Evolutionary conservation across 92 coral and sea anemone species (phyloP).

Genomic region (Zoanthus solanderi): DNA sequence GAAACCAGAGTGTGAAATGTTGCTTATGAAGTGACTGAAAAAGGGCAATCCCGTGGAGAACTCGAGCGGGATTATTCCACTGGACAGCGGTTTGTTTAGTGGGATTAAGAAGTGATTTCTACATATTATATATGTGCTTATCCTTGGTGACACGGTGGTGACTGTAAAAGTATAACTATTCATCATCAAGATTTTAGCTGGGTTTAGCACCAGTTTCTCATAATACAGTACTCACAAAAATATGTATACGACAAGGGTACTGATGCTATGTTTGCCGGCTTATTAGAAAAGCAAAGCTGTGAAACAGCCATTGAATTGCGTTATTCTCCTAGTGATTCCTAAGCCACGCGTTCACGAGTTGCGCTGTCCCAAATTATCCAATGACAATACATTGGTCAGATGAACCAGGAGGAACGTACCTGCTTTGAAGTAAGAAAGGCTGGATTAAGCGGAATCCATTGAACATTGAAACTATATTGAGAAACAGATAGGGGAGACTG

Average conservation of each 20-base stretch:
- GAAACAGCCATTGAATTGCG: not conserved
- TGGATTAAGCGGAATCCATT: not conserved
- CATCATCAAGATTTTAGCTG: not conserved
- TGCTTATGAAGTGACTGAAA: not conserved
- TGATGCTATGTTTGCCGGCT: not conserved
- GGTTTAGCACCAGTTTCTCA: not conserved
- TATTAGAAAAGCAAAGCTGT: not conserved
- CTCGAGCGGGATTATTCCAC: not conserved
- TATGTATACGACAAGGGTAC: not conserved
- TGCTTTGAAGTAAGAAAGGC: not conserved
- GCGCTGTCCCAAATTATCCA: not conserved
- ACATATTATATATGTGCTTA: constrained; percentile 23
- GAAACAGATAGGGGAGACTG: not conserved
- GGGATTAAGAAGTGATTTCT: not conserved
- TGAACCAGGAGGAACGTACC: not conserved
- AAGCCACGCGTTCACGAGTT: not conserved
- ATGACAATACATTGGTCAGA: not conserved
- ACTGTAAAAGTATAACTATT: not conserved
- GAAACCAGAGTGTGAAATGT: constrained; percentile 41
- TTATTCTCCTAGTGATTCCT: not conserved
- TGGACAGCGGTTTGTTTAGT: not conserved
- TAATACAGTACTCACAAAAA: not conserved
- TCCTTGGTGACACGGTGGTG: not conserved
- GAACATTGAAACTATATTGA: not conserved
- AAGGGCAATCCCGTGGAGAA: not conserved